Percentiles rank a stretch among this genome's conserved stretches.
Conservation (phyloP, 1,140 invertebrate species). For the Phenacoccus solenopsis region DNA sequence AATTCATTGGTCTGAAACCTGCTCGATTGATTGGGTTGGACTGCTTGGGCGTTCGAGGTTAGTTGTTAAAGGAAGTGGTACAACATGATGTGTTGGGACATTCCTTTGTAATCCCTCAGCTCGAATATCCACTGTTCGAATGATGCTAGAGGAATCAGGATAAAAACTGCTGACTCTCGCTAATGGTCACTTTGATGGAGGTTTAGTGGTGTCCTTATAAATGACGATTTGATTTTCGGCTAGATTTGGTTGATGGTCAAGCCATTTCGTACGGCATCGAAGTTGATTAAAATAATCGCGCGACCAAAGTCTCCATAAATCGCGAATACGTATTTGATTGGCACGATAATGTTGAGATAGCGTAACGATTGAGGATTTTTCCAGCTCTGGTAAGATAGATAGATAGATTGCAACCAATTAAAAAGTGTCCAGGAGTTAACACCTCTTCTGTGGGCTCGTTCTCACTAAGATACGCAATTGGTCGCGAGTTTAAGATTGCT, state of each 20-base stretch:
- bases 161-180: background rate
- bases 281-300: background rate
- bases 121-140: background rate
- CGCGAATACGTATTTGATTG: background rate
- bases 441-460: too few relatives aligned
- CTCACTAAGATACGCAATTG: too few relatives aligned
- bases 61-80: too few relatives aligned
- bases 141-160: background rate
- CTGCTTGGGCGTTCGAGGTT: too few relatives aligned
- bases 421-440: too few relatives aligned
- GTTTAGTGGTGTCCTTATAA: background rate
- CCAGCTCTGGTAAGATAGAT: conserved; percentile 15
- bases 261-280: background rate
- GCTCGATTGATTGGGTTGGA: too few relatives aligned
- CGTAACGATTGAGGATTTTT: background rate
- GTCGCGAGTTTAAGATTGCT: too few relatives aligned
- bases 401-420: conserved; percentile 16
- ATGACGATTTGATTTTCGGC: background rate
- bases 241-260: background rate
- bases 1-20: too few relatives aligned
- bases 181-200: background rate
- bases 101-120: too few relatives aligned
- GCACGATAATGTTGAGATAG: conserved; percentile 20
- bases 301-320: background rate
- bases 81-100: too few relatives aligned